Conservation (phyloP, 2,113 vertebrate genomes). For the Melanostigma gelatinosum region DNA sequence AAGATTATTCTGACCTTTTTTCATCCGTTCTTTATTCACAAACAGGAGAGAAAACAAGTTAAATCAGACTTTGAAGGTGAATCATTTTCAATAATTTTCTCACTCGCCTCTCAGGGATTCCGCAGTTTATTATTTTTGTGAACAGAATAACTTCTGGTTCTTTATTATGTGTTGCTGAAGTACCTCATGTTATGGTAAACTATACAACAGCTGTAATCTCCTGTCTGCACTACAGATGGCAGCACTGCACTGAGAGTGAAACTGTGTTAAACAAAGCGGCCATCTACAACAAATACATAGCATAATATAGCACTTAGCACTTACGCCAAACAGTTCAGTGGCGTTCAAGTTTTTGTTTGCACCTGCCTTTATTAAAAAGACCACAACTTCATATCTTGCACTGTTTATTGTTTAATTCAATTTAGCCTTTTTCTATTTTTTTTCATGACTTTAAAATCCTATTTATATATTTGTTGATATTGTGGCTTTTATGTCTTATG, state of each 20-base stretch:
- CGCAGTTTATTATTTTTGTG: background rate
- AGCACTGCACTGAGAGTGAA: background rate
- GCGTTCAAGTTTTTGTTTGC: background rate
- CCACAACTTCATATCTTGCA: background rate
- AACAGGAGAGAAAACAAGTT: background rate
- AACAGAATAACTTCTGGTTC: background rate
- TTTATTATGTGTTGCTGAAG: background rate
- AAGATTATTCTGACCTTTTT: too few relatives aligned
- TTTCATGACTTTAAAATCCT: background rate
- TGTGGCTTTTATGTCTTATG: background rate
- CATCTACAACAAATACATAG: background rate
- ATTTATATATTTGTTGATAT: background rate
- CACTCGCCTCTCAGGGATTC: background rate
- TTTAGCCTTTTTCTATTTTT: background rate
- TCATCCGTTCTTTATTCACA: background rate
- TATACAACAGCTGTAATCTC: background rate
- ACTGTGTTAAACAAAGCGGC: background rate
- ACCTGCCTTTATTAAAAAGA: background rate
- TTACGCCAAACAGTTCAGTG: background rate
- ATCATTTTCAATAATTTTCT: background rate
- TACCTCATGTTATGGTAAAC: background rate
- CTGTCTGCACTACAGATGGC: conserved; percentile 9
- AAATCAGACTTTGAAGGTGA: background rate
- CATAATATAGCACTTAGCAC: background rate
- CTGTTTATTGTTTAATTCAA: background rate